Percentiles rank a stretch among this genome's conserved stretches.
These are phyloP conservation scores for Tapera naevia DNA, from an alignment of 2,797 vertebrate genomes.

Conservation along the genomic window DNA sequence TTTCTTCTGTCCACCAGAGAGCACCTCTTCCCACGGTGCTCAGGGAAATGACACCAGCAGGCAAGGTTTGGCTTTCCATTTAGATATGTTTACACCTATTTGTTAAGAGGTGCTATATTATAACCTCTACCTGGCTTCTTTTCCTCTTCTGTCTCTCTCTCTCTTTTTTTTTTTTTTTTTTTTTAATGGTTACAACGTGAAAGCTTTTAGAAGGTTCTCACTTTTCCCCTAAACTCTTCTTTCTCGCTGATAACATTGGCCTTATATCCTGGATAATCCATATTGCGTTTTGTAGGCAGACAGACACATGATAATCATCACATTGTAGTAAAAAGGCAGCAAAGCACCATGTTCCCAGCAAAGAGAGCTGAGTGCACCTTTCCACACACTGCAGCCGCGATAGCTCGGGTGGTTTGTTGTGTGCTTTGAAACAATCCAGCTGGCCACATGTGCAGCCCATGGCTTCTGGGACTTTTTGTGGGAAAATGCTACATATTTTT, in stretches of 20 bases:
- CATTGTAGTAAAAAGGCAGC: neutral
- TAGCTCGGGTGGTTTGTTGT: accelerated
- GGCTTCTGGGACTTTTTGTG: neutral
- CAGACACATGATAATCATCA: neutral
- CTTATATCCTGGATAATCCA: neutral
- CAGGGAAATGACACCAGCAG: neutral
- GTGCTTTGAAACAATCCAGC: neutral
- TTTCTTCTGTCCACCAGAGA: neutral
- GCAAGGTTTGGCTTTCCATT: neutral
- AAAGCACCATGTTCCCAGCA: neutral
- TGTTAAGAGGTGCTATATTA: no score
- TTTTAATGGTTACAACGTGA: neutral
- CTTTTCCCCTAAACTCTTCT: neutral
- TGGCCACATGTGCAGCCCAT: neutral
- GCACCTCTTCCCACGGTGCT: neutral
- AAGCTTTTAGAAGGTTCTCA: neutral
- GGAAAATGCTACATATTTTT: neutral
- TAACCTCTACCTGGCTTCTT: neutral
- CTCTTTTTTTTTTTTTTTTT: neutral
- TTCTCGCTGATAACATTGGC: neutral
- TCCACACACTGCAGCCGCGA: neutral
- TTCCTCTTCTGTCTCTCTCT: no score
- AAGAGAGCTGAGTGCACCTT: neutral
- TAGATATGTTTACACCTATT: neutral
- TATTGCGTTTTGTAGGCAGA: neutral